Base-by-base conservation (phyloP, 2,797 vertebrate species). In the Otolemur crassicaudatus region DNA sequence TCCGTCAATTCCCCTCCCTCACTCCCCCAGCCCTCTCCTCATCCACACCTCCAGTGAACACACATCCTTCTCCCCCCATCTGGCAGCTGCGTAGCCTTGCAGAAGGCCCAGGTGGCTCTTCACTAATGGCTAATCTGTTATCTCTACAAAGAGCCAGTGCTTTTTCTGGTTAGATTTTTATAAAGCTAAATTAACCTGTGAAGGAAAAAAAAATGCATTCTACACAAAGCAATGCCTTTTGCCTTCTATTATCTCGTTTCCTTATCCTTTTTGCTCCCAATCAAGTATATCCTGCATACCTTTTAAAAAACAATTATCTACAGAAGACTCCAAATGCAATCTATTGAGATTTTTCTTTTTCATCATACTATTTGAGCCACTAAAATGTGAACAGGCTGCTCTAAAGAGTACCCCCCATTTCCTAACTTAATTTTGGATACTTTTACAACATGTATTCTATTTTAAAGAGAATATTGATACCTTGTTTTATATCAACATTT, bases 401-500 rank as follows among this genome's bases (percentile, higher is more conserved):
- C 49, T 43, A 67, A 67, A 77, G 72, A 82, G n/a, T n/a, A 49
- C 31, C 19, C 58, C 23, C 23, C 76, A 7, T 49, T 67, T 90
- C 90, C 82, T 83, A 86, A 87, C 34, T 56, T 43, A 88, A 85
- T 53, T 85, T 94, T 83, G 84, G 46, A 93, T 97, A 97, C 94
- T 89, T 97, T 97, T 92, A 97, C 97, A 98, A 85, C 80, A 63
- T 10, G 5, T 3, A 13, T 85, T 91, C 76, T 73, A 73, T 97
- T 94, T 87, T 96, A 98, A 95, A 94, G 97, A 95, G 92, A 97
- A 97, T 96, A 79, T 95, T 0, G 95, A 94, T 98, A 94, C 89
- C 77, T 96, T 17, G 92, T 97, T 96, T 90, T 96, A 95, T 96
- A 23, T 88, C 98, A 97, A 94, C 98, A 97, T 94, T 97, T 92